Conservation (phyloP, 2,797 vertebrate species). For the Hypotaenidia philippensis region DNA sequence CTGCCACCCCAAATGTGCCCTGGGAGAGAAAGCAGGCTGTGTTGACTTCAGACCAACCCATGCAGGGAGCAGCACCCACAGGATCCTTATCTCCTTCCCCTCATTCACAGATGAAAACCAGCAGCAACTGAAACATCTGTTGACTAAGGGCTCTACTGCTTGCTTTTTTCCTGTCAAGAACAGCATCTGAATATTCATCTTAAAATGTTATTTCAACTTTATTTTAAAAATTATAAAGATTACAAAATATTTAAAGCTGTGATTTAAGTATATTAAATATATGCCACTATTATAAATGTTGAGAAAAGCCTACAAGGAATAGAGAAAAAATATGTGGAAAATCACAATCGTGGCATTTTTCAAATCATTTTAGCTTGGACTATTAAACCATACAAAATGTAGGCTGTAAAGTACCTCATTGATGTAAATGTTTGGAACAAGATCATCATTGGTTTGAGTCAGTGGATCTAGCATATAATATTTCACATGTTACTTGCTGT, state of each 20-base stretch:
- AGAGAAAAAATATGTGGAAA: not conserved
- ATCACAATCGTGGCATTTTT: not conserved
- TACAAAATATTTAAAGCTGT: not conserved
- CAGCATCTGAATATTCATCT: not conserved
- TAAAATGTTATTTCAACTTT: not conserved
- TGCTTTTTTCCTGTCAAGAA: not conserved
- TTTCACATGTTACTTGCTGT: not conserved
- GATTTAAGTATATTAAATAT: not conserved
- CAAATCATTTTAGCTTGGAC: not conserved
- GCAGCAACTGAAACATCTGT: not conserved
- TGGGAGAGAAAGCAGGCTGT: not conserved
- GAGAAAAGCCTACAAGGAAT: not conserved
- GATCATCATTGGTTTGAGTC: not conserved
- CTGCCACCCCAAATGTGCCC: fast-evolving
- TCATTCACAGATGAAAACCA: not conserved
- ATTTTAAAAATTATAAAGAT: not conserved
- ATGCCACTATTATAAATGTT: not conserved
- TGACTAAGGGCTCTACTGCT: not conserved
- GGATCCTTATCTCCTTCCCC: not conserved
- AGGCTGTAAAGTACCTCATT: not conserved
- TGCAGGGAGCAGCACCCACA: not conserved
- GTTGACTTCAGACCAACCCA: not conserved
- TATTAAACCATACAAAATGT: not conserved
- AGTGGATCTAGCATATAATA: not conserved
- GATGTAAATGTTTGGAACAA: not conserved